A percentile compares a stretch with the other conserved stretches of the same genome.
These are phyloP conservation scores for Eupristina koningsbergeri DNA, from an alignment of 1,140 invertebrate species.

Conservation along the genomic window DNA sequence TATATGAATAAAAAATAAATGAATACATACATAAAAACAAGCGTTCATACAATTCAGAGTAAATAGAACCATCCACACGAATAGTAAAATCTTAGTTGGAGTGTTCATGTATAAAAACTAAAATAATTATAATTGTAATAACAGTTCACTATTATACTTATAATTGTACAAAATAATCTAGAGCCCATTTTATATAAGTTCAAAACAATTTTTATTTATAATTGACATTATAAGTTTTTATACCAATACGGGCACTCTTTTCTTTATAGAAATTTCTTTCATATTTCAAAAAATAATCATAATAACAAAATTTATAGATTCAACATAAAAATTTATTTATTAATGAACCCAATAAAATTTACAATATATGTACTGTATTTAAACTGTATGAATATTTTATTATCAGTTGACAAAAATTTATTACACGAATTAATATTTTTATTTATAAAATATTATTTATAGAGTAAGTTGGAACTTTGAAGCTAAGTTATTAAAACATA, in stretches of 20 bases:
- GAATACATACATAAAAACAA: background rate
- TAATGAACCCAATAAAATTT: no score
- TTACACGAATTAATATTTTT: no score
- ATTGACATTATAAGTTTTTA: background rate
- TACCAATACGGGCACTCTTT: background rate
- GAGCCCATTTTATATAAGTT: conserved; percentile 12
- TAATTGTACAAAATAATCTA: conserved; percentile 14
- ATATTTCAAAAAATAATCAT: no score
- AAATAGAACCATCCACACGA: background rate
- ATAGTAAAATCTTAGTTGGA: background rate
- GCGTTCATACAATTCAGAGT: background rate
- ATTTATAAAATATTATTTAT: no score
- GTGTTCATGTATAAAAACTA: conserved; percentile 16
- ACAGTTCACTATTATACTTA: conserved; percentile 2
- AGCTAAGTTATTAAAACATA: no score
- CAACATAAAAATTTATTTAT: no score
- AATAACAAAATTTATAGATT: no score
- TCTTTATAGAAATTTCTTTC: no score
- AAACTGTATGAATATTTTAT: no score
- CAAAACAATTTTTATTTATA: background rate
- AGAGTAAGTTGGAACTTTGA: no score
- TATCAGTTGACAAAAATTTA: no score
- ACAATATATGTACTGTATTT: no score
- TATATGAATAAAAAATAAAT: background rate
- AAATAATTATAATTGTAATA: conserved; percentile 20